These are phyloP conservation scores for Diplosoma virens DNA, from an alignment of 23 tunicate species.

Conservation along the genomic window DNA sequence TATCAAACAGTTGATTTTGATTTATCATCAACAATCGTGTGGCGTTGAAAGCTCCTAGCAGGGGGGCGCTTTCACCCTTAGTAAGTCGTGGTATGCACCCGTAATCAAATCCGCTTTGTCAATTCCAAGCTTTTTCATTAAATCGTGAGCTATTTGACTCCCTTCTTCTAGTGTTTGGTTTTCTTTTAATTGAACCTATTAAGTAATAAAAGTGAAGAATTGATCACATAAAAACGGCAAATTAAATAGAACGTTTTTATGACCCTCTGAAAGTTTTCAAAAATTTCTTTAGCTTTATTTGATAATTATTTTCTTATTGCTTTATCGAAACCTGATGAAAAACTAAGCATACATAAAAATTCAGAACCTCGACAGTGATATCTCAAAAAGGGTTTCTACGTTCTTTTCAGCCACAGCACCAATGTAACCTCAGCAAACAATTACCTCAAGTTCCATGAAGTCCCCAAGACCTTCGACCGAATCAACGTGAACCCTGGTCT, in stretches of 20 bases:
- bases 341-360: too few relatives aligned
- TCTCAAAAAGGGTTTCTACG: too few relatives aligned
- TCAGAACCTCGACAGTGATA: too few relatives aligned
- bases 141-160: conserved; percentile 56
- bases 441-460: conserved; percentile 84
- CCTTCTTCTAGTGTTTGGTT: conserved; percentile 73
- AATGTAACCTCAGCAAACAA: neutral
- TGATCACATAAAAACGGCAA: too few relatives aligned
- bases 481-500: conserved; percentile 85
- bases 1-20: too few relatives aligned
- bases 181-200: conserved; percentile 10
- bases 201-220: too few relatives aligned
- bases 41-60: too few relatives aligned
- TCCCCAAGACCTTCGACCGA: conserved; percentile 72
- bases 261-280: too few relatives aligned
- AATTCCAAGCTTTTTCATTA: conserved; percentile 60
- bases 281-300: too few relatives aligned
- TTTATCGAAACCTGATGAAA: neutral
- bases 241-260: too few relatives aligned
- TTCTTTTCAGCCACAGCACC: neutral
- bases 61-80: neutral
- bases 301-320: neutral
- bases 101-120: conserved; percentile 44
- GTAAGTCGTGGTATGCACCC: conserved; percentile 77
- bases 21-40: too few relatives aligned